Evolutionary conservation across 2,113 vertebrate genomes (phyloP), one percentile per base, ranked within the genome.

Genomic region (Strix aluco): DNA sequence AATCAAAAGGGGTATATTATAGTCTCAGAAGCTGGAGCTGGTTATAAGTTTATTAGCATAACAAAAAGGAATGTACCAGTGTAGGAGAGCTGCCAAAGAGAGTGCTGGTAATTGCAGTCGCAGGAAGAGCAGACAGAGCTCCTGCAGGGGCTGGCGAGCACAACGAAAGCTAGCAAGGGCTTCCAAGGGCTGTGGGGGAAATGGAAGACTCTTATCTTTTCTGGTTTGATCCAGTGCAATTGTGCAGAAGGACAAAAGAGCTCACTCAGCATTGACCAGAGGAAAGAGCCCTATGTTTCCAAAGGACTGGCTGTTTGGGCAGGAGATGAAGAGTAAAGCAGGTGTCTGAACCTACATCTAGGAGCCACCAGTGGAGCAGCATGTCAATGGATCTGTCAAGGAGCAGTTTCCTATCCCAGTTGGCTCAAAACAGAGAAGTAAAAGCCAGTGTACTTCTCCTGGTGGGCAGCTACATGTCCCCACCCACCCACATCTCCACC

Each of bases 11-110:
- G 49, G 58, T 94, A 46, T 72, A 85, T 95, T 92, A 92, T 81
- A 91, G 54, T 51, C 93, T 91, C 74, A 95, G 91, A 94, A 95
- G 88, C 89, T 95, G 94, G 89, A 97, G 61, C 86, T 91, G 58
- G 83, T 96, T 96, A 89, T 93, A 92, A 96, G 59, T 91, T 74
- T 94, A 94, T 95, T 96, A 96, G 73, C 90, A 95, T 97, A 95
- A 96, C 92, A 94, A 97, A 96, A 94, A 94, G 80, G 92, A 97
- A 97, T 94, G 95, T 65, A 90, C 83, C 54, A 82, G 74, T 73
- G 61, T 4, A 14, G 84, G 87, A 96, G 52, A 75, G 46, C 78
- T 96, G 92, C 95, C 96, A 97, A 96, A 58, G 38, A 54, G 78
- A 95, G 84, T 3, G 9, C 78, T 89, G 86, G 70, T 91, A 96